Conservation (phyloP, 2,113 vertebrate species). For the Thomomys bottae region DNA sequence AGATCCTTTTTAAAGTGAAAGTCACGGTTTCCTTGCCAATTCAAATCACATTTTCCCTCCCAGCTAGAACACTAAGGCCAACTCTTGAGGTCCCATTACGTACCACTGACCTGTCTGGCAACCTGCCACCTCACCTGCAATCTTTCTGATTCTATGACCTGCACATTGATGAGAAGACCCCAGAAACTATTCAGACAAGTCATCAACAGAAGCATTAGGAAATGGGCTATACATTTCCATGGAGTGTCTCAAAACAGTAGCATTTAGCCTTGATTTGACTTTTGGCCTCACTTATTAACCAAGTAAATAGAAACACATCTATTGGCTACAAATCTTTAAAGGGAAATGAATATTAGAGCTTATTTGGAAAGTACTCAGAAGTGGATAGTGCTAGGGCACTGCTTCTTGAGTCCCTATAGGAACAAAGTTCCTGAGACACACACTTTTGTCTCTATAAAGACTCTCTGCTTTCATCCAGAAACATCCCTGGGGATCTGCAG, state of each 20-base stretch:
- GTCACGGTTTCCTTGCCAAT: constrained; percentile 64
- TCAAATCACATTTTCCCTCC: constrained; percentile 60
- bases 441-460: background rate
- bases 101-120: background rate
- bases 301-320: background rate
- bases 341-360: background rate
- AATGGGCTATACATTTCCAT: background rate
- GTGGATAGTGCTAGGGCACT: background rate
- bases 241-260: background rate
- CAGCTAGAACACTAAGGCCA: background rate
- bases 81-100: fast-evolving
- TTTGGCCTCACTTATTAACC: background rate
- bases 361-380: background rate
- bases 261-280: background rate
- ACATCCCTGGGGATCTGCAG: too few species aligned
- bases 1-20: constrained; percentile 72
- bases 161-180: background rate
- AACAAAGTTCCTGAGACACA: background rate
- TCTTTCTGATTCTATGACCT: background rate
- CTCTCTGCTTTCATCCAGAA: background rate
- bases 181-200: background rate
- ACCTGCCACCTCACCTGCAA: background rate
- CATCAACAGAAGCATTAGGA: background rate
- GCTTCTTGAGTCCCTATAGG: background rate
- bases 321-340: background rate